Evolutionary conservation across 2,113 vertebrate species (phyloP).

Genomic region (Sardina pilchardus): DNA sequence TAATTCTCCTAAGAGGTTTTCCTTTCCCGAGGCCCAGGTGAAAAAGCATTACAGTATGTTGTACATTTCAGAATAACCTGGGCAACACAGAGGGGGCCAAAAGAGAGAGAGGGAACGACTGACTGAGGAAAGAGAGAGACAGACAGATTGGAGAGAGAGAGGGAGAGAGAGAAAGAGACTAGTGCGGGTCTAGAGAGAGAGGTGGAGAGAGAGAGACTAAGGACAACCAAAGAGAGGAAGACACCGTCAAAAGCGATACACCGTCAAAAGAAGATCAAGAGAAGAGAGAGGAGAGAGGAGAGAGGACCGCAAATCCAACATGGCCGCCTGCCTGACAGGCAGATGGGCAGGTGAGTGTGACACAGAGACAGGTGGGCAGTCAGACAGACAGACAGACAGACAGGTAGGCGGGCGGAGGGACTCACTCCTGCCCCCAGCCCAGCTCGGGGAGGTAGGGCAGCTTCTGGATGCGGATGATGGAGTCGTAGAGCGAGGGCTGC

Average conservation of each 20-base stretch:
- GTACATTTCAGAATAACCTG: background rate
- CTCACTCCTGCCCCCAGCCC: constrained; percentile 97
- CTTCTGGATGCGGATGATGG: constrained; percentile 99
- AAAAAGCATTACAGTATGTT: background rate
- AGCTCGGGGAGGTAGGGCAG: constrained; percentile 96
- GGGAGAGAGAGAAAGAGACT: background rate
- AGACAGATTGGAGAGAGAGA: background rate
- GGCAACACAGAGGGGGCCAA: background rate
- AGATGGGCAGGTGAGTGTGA: background rate
- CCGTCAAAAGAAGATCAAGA: background rate
- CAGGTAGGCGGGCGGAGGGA: constrained; percentile 16
- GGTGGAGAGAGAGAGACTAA: background rate
- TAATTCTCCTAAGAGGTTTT: background rate
- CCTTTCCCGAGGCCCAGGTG: background rate
- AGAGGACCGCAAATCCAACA: background rate
- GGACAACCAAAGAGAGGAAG: background rate
- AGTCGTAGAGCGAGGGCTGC: constrained; percentile 96
- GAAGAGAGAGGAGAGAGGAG: too few relatives aligned
- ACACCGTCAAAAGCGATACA: background rate
- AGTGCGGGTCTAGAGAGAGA: background rate
- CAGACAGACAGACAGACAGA: constrained; percentile 13
- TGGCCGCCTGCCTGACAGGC: background rate
- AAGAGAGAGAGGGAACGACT: background rate
- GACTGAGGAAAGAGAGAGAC: background rate
- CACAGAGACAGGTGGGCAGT: background rate